Base-by-base conservation (phyloP, 2,888 invertebrate genomes). In the Macrophya alboannulata region DNA sequence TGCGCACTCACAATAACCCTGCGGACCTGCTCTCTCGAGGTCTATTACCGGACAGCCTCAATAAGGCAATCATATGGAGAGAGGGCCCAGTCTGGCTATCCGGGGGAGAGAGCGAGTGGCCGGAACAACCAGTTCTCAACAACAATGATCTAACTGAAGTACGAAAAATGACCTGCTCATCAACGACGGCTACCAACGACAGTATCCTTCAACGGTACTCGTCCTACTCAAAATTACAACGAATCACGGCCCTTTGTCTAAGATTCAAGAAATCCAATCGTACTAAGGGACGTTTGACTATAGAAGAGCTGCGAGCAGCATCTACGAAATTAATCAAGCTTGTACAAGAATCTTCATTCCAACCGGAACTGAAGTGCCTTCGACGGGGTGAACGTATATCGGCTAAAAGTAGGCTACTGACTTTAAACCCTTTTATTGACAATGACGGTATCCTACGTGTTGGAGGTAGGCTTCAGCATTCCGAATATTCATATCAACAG, bases 391-490 rank as follows among this genome's bases (percentile, higher is more conserved):
- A 76, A 51, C 83, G 86, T 37, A 6, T 65, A 86, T 88, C 85
- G 48, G n/a, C 59, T 21, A 88, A 87, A 37, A 87, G 84, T 72
- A 87, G 86, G 9, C 45, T 88, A 37, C 77, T 85, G 10, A 86
- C 86, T 2, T 82, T 88, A 37, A 86, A 86, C 76, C 88, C 88
- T 31, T 89, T 87, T 68, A 84, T 90, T n/a, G 88, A 89, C 72
- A 84, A 88, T 4, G 31, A 86, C 51, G 86, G 87, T 6, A 40
- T 88, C 17, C 55, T 90, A 43, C 86, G 89, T 21, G 88, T 89
- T 9, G 88, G 89, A 25, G 87, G 87, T 21, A 87, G 90, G 65
- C 68, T 89, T 59, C 84, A 86, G 40, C 86, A 88, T 65, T 85
- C 89, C 4, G 21, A 37, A 17, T 51, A 88, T 17, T 2, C 85